Evolutionary conservation across 2,888 invertebrate genomes (phyloP), one percentile per base, ranked within the genome.

Genomic region (Eupithecia pulchellata): DNA sequence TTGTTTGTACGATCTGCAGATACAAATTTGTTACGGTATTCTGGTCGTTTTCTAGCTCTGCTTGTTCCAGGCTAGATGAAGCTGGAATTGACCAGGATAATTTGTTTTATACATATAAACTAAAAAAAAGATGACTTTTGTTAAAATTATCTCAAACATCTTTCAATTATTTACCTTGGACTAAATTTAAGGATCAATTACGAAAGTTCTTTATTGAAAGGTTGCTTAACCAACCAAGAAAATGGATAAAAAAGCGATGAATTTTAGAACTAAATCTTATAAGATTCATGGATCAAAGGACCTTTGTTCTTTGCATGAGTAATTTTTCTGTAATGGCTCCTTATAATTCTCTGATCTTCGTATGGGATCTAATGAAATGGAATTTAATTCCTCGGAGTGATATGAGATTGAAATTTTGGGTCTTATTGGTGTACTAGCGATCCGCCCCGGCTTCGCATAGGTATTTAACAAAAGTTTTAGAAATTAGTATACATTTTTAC

Each of bases 171-270:
- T 60, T n/a, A 60, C 29, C n/a, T 60, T 61, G 20, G 20, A 63
- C 68, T 62, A 11, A 78, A 81, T 80, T 78, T 73, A 63, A 55
- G 64, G 52, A 64, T 52, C 55, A 57, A 62, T 69, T 61, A 64
- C 60, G 65, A 66, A 66, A 32, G 60, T 82, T 79, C 72, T 60
- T 84, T 83, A 85, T 84, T 82, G 81, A 85, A 86, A 82, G 75
- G 75, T 78, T 82, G 80, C 75, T 78, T 81, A 75, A 72, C 79
- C 68, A 71, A 71, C 76, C 77, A 73, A 78, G 72, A 66, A 67
- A 77, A 65, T 65, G 62, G 76, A 80, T 74, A 74, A 79, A 79
- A 83, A 81, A 78, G 78, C 77, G 75, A 80, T 78, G 76, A 82
- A 79, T 81, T 83, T 82, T 79, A 76, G 68, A 75, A 47, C 68